phyloP scores from a whole-genome alignment of 2,888 invertebrate genomes.

The Oxycera nigricornis region DNA sequence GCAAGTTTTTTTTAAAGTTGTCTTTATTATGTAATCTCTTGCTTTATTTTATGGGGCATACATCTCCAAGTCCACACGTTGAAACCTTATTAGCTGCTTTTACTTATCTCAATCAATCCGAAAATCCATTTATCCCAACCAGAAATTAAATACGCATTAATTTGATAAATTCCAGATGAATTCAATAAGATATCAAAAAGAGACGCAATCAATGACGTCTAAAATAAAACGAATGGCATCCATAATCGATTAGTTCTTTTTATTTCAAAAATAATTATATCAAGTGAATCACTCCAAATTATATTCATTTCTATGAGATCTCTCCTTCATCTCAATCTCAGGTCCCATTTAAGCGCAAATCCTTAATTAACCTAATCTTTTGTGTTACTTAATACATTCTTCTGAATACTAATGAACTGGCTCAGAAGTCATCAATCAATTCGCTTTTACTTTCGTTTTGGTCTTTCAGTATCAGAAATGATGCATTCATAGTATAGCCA shows the following conservation, averaged over 20 bases:
- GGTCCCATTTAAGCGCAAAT: slow-evolving; percentile 19
- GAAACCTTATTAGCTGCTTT: too few relatives aligned
- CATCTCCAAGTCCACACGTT: too few relatives aligned
- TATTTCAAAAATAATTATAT: slow-evolving; percentile 17
- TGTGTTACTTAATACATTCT: slow-evolving; percentile 27
- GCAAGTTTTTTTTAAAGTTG: too few relatives aligned
- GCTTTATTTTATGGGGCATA: too few relatives aligned
- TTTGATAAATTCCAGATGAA: too few relatives aligned
- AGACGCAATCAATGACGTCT: background rate
- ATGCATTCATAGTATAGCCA: background rate
- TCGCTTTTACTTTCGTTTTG: slow-evolving; percentile 14
- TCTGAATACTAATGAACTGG: slow-evolving; percentile 34
- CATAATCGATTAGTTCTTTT: slow-evolving; percentile 7
- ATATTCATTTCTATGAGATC: background rate
- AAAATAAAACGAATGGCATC: background rate
- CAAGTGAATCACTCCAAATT: slow-evolving; percentile 16
- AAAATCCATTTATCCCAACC: too few relatives aligned
- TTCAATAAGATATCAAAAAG: too few relatives aligned
- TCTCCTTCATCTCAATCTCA: background rate
- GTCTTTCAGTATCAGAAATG: background rate
- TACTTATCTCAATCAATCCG: too few relatives aligned
- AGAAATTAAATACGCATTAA: too few relatives aligned
- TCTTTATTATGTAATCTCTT: too few relatives aligned
- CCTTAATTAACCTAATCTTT: slow-evolving; percentile 33
- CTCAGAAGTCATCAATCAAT: slow-evolving; percentile 36